Percentiles rank a stretch among this genome's conserved stretches.
phyloP scores from a whole-genome alignment of 2,113 vertebrate species.

The Melospiza melodia region DNA sequence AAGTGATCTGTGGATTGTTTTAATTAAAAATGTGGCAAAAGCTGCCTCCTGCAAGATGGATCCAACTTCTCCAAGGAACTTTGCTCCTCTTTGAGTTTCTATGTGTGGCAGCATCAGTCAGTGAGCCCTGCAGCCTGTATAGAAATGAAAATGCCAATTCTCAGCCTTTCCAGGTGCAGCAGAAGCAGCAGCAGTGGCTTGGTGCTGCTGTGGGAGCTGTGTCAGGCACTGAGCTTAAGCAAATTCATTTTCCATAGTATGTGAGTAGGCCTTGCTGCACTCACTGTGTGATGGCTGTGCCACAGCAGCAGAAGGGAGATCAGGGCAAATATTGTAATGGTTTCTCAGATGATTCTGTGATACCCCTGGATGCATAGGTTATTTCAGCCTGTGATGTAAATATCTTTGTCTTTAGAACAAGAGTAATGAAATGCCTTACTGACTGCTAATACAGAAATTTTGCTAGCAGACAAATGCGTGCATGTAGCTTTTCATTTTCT shows the following conservation, averaged over 20 bases:
- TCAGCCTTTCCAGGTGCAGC: not conserved
- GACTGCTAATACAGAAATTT: not conserved
- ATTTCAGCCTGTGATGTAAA: not conserved
- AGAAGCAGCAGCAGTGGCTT: not conserved
- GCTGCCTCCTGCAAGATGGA: not conserved
- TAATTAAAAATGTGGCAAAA: not conserved
- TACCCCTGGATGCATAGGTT: not conserved
- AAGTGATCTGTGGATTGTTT: not conserved
- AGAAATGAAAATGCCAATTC: not conserved
- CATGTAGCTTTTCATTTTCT: conserved; percentile 20
- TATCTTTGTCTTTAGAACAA: not conserved
- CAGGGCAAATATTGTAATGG: not conserved
- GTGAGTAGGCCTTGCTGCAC: not conserved
- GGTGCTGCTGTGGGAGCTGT: not conserved
- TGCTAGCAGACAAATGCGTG: not conserved
- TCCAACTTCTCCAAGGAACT: not conserved
- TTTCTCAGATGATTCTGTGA: not conserved
- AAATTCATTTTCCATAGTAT: not conserved
- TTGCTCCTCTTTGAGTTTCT: not conserved
- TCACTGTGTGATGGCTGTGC: not conserved
- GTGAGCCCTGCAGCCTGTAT: not conserved
- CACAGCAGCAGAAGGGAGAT: not conserved
- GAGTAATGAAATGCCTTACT: not conserved
- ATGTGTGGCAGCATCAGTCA: not conserved
- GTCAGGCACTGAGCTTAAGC: not conserved